Percentiles rank a stretch among this genome's conserved stretches.
Conservation (phyloP, 2,113 vertebrate genomes). For the Alexandromys fortis region DNA sequence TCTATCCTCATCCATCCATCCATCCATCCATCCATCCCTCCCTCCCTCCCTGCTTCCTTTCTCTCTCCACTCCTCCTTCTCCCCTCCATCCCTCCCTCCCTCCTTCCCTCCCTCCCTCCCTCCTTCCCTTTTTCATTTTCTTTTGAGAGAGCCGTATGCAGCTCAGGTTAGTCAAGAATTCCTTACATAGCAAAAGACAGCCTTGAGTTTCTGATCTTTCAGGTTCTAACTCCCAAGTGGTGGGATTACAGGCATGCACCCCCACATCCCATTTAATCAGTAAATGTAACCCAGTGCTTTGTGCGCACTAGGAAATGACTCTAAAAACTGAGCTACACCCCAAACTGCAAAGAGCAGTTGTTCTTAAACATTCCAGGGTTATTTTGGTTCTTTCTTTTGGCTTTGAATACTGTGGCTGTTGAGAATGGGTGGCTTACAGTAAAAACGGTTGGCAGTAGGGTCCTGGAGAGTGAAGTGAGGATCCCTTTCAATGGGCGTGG, state of each 20-base stretch:
- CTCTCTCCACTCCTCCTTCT: rapidly evolving
- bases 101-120: too few relatives aligned
- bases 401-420: neutral
- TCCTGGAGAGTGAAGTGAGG: slow-evolving; percentile 25
- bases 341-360: neutral
- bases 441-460: slow-evolving; percentile 18
- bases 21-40: too few relatives aligned
- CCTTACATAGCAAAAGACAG: neutral
- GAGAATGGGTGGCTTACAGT: slow-evolving; percentile 9
- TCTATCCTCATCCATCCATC: too few relatives aligned
- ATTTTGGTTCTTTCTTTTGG: neutral
- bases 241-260: neutral
- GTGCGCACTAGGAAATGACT: neutral
- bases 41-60: neutral
- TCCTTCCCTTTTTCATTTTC: neutral
- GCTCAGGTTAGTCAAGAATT: neutral
- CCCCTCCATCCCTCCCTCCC: too few relatives aligned
- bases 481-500: neutral
- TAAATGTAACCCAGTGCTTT: neutral
- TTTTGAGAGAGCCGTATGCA: neutral
- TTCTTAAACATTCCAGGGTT: neutral
- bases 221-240: neutral
- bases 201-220: neutral
- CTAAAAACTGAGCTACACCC: neutral
- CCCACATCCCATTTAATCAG: neutral